Evolutionary conservation across 2,797 vertebrate species (phyloP).

Genomic region (Anabacerthia variegaticeps): DNA sequence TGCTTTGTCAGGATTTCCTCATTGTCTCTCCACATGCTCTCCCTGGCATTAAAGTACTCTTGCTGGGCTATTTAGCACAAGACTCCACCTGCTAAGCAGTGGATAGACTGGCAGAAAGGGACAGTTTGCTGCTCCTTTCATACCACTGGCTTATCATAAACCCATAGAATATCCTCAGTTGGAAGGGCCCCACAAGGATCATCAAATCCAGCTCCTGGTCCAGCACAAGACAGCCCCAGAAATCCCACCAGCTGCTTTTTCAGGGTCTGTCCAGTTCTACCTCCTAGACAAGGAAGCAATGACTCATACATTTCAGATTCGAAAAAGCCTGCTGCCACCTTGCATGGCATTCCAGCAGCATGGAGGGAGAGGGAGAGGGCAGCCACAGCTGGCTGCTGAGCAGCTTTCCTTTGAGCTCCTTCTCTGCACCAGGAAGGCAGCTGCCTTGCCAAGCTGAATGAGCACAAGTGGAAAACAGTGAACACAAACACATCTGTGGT

Average conservation of each 20-base stretch:
- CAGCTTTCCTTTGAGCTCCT: not conserved
- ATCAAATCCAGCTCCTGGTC: not conserved
- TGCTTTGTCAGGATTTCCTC: not conserved
- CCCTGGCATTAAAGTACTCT: not conserved
- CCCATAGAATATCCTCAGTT: not conserved
- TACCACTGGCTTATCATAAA: not conserved
- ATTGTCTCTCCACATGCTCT: not conserved
- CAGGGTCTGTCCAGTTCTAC: not conserved
- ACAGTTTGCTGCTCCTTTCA: not conserved
- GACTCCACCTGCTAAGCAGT: not conserved
- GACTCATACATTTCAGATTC: not conserved
- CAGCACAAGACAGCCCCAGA: not conserved
- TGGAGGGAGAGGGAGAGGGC: not conserved
- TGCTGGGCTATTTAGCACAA: not conserved
- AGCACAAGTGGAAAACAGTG: slow-evolving; percentile 13
- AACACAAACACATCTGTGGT: slow-evolving; percentile 40
- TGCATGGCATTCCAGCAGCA: not conserved
- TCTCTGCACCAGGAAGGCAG: not conserved
- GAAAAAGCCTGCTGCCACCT: not conserved
- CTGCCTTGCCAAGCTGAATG: not conserved
- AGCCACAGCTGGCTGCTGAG: slow-evolving; percentile 29
- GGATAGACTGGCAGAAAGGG: not conserved
- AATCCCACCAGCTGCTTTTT: not conserved
- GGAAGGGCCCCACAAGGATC: not conserved
- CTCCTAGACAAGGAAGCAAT: not conserved